Conservation (phyloP, 2,888 invertebrate species). For the Creontiades dilutus region DNA sequence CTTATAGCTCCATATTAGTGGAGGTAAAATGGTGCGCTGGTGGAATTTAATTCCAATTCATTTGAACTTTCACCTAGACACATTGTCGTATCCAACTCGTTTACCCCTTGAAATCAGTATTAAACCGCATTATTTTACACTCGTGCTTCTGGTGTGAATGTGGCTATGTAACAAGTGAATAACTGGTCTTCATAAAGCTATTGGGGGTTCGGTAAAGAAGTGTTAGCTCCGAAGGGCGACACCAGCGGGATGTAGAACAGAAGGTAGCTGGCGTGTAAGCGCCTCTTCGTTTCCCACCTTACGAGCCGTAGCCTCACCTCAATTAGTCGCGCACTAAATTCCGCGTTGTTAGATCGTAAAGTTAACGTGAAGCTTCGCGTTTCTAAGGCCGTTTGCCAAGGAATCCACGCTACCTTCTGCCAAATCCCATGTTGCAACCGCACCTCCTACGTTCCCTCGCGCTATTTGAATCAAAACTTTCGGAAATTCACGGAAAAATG, state of each 20-base stretch:
- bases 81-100: no score
- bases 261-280: slow-evolving; percentile 24
- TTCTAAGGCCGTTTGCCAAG: slow-evolving; percentile 4
- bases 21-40: no score
- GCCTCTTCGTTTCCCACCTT: slow-evolving; percentile 38
- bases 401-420: slow-evolving; percentile 16
- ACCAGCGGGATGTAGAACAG: not conserved
- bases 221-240: not conserved
- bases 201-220: not conserved
- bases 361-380: not conserved
- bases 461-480: no score
- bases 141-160: no score
- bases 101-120: no score
- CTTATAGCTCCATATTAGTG: no score
- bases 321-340: slow-evolving; percentile 29
- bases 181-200: not conserved
- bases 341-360: slow-evolving; percentile 28
- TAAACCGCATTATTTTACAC: no score
- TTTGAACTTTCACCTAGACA: no score
- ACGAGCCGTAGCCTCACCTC: slow-evolving; percentile 7
- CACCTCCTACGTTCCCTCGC: no score
- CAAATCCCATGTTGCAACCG: not conserved
- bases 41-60: no score
- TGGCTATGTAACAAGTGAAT: no score
- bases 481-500: no score